A percentile compares a stretch with the other conserved stretches of the same genome.
These are phyloP conservation scores for Chelonoidis abingdonii DNA, from an alignment of 2,113 vertebrate species.

Conservation along the genomic window DNA sequence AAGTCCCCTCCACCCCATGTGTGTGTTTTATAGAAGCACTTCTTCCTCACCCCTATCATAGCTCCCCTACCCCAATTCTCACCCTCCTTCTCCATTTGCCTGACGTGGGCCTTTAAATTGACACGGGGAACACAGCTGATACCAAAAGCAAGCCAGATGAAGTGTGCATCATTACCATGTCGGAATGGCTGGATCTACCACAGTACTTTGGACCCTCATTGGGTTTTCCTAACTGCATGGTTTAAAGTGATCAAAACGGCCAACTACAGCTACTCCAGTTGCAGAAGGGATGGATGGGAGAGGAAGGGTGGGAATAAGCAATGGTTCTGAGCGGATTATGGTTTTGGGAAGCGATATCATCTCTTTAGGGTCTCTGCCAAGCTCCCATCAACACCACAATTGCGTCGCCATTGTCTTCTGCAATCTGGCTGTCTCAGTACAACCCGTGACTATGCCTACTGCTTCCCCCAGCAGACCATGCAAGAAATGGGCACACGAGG, in stretches of 20 bases:
- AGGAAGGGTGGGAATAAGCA: background rate
- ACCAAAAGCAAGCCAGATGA: background rate
- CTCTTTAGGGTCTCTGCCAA: background rate
- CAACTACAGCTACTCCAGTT: background rate
- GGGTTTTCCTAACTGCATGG: background rate
- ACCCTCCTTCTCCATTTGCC: background rate
- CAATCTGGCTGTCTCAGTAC: background rate
- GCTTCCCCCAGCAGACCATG: background rate
- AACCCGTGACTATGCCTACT: background rate
- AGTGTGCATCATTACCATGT: background rate
- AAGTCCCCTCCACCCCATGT: constrained; percentile 18
- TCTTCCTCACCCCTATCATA: constrained; percentile 7
- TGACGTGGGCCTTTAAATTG: background rate
- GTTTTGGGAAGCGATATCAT: background rate
- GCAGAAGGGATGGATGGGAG: background rate
- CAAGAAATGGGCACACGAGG: background rate
- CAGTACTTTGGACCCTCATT: background rate
- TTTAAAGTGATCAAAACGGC: background rate
- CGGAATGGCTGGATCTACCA: background rate
- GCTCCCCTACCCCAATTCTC: background rate
- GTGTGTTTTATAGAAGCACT: constrained; percentile 24
- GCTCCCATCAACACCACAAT: background rate
- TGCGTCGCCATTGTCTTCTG: background rate
- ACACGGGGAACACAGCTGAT: background rate
- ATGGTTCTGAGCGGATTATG: background rate